A percentile compares a stretch with the other conserved stretches of the same genome.
Evolutionary conservation across 2,888 invertebrate genomes (phyloP).

Genomic region (Epistrophe eligans): DNA sequence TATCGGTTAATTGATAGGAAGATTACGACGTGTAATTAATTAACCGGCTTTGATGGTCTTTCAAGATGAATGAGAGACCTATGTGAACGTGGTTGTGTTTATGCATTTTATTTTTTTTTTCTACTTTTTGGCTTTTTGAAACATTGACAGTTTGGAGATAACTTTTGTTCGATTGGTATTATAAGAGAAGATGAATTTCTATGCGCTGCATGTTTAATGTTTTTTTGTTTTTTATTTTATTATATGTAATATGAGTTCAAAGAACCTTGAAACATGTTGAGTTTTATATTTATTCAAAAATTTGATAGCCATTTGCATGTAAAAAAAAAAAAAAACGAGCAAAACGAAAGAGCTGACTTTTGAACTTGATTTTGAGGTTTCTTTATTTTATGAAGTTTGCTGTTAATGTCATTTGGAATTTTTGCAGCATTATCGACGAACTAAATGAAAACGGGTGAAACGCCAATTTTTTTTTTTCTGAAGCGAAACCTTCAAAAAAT

Average conservation of each 20-base stretch:
- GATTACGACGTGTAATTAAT: constrained; percentile 71
- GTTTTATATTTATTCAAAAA: neutral
- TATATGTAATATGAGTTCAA: constrained; percentile 3
- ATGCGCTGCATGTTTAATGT: neutral
- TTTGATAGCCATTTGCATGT: neutral
- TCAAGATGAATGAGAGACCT: neutral
- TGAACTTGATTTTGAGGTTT: constrained; percentile 34
- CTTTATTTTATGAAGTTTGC: neutral
- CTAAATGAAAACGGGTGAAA: too few relatives aligned
- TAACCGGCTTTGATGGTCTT: constrained; percentile 52
- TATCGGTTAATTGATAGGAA: constrained; percentile 71
- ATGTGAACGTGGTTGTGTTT: neutral
- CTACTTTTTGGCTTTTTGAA: constrained; percentile 1
- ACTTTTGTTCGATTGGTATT: constrained; percentile 20
- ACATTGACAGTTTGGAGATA: constrained; percentile 55
- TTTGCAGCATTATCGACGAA: too few relatives aligned
- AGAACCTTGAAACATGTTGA: neutral
- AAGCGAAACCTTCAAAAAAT: too few relatives aligned
- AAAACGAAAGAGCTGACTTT: constrained; percentile 49
- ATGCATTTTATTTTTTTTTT: neutral
- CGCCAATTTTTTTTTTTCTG: too few relatives aligned
- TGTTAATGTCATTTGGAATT: neutral
- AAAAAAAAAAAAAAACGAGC: neutral
- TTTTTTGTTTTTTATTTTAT: neutral
- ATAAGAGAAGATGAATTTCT: constrained; percentile 40